These are phyloP conservation scores for Urosaurus nigricauda DNA, from an alignment of 2,797 vertebrate species.

Conservation along the genomic window DNA sequence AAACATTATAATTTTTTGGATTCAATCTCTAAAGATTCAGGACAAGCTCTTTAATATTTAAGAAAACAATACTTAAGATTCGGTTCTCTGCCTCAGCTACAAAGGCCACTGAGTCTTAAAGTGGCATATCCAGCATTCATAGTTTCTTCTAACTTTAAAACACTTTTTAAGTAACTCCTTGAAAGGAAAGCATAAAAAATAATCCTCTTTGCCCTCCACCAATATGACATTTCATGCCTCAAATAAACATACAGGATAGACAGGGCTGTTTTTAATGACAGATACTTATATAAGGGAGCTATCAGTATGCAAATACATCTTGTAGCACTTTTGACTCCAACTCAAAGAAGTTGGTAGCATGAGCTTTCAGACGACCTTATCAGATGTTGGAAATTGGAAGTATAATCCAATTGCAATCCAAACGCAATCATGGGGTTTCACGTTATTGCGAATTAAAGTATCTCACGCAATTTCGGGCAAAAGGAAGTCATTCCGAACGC, in stretches of 20 bases:
- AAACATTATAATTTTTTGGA: background rate
- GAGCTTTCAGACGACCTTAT: no score
- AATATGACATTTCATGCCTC: background rate
- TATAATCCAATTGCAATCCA: no score
- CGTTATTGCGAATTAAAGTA: no score
- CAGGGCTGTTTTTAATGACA: conserved; percentile 31
- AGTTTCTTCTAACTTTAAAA: background rate
- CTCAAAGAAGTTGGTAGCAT: no score
- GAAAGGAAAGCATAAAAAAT: background rate
- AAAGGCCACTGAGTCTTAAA: no score
- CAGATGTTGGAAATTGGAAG: no score
- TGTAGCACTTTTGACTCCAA: no score
- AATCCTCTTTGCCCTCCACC: background rate
- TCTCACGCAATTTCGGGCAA: no score
- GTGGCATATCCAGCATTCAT: background rate
- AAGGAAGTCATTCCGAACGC: no score
- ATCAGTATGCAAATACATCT: no score
- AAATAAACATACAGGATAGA: background rate
- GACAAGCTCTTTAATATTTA: background rate
- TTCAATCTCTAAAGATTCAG: background rate
- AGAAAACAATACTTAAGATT: background rate
- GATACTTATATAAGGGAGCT: background rate
- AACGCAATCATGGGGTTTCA: no score
- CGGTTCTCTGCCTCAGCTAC: no score
- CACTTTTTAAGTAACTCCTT: background rate